phyloP scores from a whole-genome alignment of 2,888 invertebrate species.

The Scaptomyza polygonia region DNA sequence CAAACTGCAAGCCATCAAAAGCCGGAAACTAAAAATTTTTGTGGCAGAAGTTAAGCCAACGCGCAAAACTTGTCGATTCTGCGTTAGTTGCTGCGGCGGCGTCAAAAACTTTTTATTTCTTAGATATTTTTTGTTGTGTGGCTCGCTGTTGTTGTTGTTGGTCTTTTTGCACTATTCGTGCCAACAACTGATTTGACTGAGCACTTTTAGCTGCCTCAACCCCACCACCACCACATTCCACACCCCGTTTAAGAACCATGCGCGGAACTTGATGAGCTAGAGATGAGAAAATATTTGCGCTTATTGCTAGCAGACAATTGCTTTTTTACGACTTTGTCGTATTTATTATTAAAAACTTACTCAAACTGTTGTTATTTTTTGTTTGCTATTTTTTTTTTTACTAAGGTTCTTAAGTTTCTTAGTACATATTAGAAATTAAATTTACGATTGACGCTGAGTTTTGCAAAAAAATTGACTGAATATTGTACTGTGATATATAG shows the following conservation, averaged over 20 bases:
- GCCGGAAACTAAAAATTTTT: slow-evolving; percentile 76
- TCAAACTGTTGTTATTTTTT: neutral
- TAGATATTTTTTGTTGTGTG: slow-evolving; percentile 37
- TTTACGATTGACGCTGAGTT: neutral
- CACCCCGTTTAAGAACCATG: slow-evolving; percentile 11
- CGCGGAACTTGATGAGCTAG: slow-evolving; percentile 4
- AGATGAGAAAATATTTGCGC: slow-evolving; percentile 37
- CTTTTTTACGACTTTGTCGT: slow-evolving; percentile 33
- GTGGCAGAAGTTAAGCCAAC: slow-evolving; percentile 75
- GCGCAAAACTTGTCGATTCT: slow-evolving; percentile 77
- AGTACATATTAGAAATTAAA: neutral
- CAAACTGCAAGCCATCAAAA: slow-evolving; percentile 76
- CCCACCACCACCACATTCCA: neutral
- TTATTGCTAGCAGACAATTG: slow-evolving; percentile 16
- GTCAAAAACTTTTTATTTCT: slow-evolving; percentile 65
- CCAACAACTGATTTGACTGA: slow-evolving; percentile 77
- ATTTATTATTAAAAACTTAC: slow-evolving; percentile 42
- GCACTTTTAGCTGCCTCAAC: slow-evolving; percentile 26
- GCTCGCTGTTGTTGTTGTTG: neutral
- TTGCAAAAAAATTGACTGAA: too few relatives aligned
- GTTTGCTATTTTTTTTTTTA: neutral
- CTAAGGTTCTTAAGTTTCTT: neutral
- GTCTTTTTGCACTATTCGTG: slow-evolving; percentile 60
- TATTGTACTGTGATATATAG: too few relatives aligned
- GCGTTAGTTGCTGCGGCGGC: slow-evolving; percentile 63